Evolutionary conservation across 35 echinoderm and acorn worm genomes (phyloP).

Genomic region (Amphiura filiformis): DNA sequence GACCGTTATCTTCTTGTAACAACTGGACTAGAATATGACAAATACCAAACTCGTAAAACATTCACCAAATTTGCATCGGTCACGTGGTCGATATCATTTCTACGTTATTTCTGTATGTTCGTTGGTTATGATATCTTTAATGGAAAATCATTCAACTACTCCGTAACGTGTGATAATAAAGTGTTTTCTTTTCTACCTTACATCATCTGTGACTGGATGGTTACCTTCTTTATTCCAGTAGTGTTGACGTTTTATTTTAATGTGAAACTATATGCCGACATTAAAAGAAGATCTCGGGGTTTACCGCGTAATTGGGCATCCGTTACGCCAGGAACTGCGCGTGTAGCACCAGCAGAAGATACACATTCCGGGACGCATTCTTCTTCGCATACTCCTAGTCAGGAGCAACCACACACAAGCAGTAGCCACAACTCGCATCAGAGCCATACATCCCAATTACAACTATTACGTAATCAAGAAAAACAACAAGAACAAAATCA

Average conservation of each 20-base stretch:
- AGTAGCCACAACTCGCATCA: background rate
- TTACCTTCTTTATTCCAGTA: constrained; percentile 45
- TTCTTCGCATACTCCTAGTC: background rate
- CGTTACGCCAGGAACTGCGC: background rate
- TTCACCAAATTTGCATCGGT: background rate
- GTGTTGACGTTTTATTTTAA: background rate
- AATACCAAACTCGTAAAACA: constrained; percentile 19
- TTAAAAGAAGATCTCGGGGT: background rate
- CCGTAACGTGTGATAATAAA: constrained; percentile 32
- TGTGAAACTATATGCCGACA: background rate
- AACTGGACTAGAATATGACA: constrained; percentile 19
- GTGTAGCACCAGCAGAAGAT: background rate
- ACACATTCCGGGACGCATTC: background rate
- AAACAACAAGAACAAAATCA: background rate
- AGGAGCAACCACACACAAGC: background rate
- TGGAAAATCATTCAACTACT: background rate
- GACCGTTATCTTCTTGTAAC: constrained; percentile 46
- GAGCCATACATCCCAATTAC: background rate
- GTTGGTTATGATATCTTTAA: background rate
- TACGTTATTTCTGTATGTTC: background rate
- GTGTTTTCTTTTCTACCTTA: constrained; percentile 9
- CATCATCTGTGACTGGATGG: constrained; percentile 20
- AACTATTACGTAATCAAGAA: background rate
- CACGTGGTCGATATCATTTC: background rate
- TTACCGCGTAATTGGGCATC: background rate